Evolutionary conservation across 2,113 vertebrate genomes (phyloP).

Genomic region (Chunga burmeisteri): DNA sequence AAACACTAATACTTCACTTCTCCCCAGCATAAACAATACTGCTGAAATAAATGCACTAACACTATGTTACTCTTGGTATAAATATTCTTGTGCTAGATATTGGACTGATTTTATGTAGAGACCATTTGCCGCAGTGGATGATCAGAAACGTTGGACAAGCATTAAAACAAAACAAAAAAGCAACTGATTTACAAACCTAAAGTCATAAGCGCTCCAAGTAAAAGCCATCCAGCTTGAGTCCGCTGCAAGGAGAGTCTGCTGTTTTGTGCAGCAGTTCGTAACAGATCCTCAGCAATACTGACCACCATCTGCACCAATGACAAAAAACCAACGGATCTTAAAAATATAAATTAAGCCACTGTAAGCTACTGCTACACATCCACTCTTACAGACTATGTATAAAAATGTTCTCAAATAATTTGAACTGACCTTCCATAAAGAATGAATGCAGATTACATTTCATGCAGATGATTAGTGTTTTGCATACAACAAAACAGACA

Average conservation of each 20-base stretch:
- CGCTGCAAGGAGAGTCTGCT: conserved; percentile 95
- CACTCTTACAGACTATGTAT: background rate
- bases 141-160: background rate
- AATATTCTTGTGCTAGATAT: background rate
- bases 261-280: conserved; percentile 94
- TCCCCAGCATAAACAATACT: background rate
- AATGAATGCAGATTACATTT: background rate
- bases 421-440: background rate
- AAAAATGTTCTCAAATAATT: background rate
- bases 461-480: background rate
- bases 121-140: background rate
- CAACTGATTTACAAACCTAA: conserved; percentile 77
- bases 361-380: background rate
- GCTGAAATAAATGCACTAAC: background rate
- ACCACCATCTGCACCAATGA: conserved; percentile 88
- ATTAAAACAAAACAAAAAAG: background rate
- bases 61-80: background rate
- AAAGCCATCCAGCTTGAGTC: conserved; percentile 96
- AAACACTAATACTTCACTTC: background rate
- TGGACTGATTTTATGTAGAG: background rate
- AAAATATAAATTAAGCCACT: background rate
- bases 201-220: conserved; percentile 98
- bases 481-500: background rate
- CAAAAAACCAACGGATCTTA: background rate
- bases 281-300: conserved; percentile 95